These are phyloP conservation scores for Arrhopalites spinosus DNA, from an alignment of 2,888 invertebrate species.

Conservation along the genomic window DNA sequence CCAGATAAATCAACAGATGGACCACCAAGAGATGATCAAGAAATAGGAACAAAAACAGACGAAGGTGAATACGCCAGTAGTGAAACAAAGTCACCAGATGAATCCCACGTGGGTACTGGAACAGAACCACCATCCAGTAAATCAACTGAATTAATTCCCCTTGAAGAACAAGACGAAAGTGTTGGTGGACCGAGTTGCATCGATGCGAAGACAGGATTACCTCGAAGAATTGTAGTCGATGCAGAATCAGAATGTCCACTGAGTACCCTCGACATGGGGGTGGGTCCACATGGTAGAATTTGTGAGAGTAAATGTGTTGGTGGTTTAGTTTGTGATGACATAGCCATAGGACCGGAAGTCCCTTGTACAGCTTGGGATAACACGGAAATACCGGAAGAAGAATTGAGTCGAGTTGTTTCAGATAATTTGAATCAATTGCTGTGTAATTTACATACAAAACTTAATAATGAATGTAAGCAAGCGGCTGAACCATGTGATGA, in stretches of 20 bases:
- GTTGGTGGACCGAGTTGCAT: not conserved
- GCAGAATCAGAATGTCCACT: not conserved
- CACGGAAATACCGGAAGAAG: not conserved
- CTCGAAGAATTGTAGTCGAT: not conserved
- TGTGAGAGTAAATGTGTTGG: not conserved
- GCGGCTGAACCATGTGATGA: not conserved
- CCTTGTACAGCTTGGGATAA: slow-evolving; percentile 21
- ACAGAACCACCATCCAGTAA: not conserved
- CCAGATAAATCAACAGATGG: not conserved
- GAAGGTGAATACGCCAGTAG: not conserved
- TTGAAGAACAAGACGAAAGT: not conserved
- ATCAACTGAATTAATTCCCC: not conserved
- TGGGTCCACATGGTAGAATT: not conserved
- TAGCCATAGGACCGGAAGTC: not conserved
- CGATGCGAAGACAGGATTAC: not conserved
- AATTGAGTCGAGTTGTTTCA: slow-evolving; percentile 11
- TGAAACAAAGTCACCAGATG: not conserved
- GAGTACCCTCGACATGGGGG: not conserved
- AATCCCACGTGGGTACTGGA: not conserved
- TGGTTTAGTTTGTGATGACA: not conserved
- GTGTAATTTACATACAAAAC: not conserved
- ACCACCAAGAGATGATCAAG: not conserved
- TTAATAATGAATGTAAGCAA: slow-evolving; percentile 18
- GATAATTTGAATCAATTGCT: slow-evolving; percentile 13
- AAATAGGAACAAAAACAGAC: not conserved